phyloP scores from a whole-genome alignment of 1,140 invertebrate species.

The Eubasilissa regina region DNA sequence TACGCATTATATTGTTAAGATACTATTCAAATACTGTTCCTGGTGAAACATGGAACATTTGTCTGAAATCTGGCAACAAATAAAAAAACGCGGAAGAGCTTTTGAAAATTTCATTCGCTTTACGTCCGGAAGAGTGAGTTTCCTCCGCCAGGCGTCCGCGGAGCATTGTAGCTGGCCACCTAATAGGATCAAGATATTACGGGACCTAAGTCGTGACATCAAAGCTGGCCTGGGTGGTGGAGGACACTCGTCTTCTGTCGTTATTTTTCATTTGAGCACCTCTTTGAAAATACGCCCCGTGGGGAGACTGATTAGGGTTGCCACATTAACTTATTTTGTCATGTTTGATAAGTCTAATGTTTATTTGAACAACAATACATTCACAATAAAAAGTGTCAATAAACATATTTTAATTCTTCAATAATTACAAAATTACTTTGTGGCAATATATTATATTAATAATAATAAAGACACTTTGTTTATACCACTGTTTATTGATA shows the following conservation, averaged over 20 bases:
- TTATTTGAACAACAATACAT: no score
- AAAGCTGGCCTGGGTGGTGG: slow-evolving; percentile 48
- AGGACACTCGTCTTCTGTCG: slow-evolving; percentile 53
- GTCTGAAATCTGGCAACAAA: neutral
- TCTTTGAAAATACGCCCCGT: slow-evolving; percentile 39
- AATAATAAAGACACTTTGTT: no score
- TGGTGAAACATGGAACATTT: neutral
- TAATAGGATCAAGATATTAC: slow-evolving; percentile 61
- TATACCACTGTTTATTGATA: no score
- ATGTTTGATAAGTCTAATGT: no score
- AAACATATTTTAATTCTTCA: no score
- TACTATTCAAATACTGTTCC: no score
- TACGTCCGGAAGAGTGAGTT: slow-evolving; percentile 40
- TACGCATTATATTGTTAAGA: no score
- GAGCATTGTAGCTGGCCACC: slow-evolving; percentile 33
- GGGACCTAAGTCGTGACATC: slow-evolving; percentile 56
- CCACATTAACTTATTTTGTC: neutral
- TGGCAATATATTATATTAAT: no score
- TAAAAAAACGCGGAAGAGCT: neutral
- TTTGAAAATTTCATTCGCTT: slow-evolving; percentile 45
- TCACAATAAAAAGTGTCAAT: no score
- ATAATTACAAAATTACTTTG: no score
- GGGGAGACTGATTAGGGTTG: slow-evolving; percentile 11
- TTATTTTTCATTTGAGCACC: slow-evolving; percentile 55
- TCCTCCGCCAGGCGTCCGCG: neutral